A percentile compares a stretch with the other conserved stretches of the same genome.
These are phyloP conservation scores for Rambutsinella grinnellia DNA, from an alignment of 2,888 invertebrate genomes.

Conservation along the genomic window DNA sequence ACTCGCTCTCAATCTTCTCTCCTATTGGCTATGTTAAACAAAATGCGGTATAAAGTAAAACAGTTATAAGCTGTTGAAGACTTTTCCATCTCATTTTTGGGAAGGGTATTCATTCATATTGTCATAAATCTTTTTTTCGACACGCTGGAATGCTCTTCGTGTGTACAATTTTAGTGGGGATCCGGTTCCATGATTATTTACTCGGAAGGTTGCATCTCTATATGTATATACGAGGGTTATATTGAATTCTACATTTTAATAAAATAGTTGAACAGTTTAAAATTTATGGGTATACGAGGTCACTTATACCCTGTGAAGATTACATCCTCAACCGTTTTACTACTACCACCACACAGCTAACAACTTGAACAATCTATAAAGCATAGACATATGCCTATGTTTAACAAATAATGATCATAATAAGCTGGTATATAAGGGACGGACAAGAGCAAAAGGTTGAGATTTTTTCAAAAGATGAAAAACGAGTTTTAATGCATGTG, in stretches of 20 bases:
- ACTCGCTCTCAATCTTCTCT: neutral
- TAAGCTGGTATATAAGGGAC: neutral
- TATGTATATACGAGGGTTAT: neutral
- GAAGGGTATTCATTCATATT: slow-evolving; percentile 42
- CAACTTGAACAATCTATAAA: neutral
- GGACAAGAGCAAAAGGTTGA: slow-evolving; percentile 15
- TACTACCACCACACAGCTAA: too few species aligned
- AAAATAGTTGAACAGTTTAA: too few species aligned
- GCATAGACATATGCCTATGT: slow-evolving; percentile 31
- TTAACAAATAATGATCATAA: slow-evolving; percentile 41
- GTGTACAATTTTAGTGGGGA: slow-evolving; percentile 34
- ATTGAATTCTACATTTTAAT: too few species aligned
- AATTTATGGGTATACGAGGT: too few species aligned
- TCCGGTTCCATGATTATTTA: slow-evolving; percentile 49
- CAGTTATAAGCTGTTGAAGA: neutral
- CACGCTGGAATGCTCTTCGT: slow-evolving; percentile 53
- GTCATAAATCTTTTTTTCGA: slow-evolving; percentile 54
- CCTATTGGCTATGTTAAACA: neutral
- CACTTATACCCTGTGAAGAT: too few species aligned
- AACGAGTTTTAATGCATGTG: slow-evolving; percentile 40
- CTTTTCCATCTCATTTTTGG: neutral
- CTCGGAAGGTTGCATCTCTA: too few species aligned
- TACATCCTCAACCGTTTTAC: too few species aligned
- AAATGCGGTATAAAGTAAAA: neutral
- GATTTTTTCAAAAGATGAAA: slow-evolving; percentile 51